A percentile compares a stretch with the other conserved stretches of the same genome.
phyloP scores from a whole-genome alignment of 2,113 vertebrate species.

The Puffinus mauretanicus region DNA sequence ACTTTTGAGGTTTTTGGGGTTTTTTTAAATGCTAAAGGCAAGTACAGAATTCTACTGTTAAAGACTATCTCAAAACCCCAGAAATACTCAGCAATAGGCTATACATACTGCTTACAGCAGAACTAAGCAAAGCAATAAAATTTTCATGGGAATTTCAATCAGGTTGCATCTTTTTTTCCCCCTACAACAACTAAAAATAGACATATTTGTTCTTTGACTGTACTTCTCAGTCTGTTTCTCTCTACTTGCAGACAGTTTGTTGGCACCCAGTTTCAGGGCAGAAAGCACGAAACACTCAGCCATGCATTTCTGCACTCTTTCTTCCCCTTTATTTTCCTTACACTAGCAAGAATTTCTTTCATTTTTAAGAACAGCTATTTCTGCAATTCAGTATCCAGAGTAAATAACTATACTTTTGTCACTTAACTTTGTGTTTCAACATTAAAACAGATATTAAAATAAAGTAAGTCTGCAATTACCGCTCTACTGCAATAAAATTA shows the following conservation, averaged over 20 bases:
- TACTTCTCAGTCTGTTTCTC: background rate
- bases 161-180: background rate
- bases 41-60: background rate
- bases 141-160: background rate
- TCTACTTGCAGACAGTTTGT: background rate
- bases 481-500: background rate
- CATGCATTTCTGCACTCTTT: background rate
- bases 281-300: background rate
- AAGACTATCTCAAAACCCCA: background rate
- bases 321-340: conserved; percentile 54
- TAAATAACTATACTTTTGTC: background rate
- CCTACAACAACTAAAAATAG: background rate
- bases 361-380: conserved; percentile 2
- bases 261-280: background rate
- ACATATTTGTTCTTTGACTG: background rate
- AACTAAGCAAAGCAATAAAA: background rate
- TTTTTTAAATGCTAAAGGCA: background rate
- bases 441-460: background rate
- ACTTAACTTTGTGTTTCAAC: background rate
- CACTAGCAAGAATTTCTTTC: conserved; percentile 20
- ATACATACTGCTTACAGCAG: background rate
- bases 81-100: background rate
- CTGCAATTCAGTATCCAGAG: background rate
- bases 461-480: background rate
- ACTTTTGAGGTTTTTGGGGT: background rate